These are phyloP conservation scores for Druceiella hillmani DNA, from an alignment of 2,888 invertebrate species.

Conservation along the genomic window DNA sequence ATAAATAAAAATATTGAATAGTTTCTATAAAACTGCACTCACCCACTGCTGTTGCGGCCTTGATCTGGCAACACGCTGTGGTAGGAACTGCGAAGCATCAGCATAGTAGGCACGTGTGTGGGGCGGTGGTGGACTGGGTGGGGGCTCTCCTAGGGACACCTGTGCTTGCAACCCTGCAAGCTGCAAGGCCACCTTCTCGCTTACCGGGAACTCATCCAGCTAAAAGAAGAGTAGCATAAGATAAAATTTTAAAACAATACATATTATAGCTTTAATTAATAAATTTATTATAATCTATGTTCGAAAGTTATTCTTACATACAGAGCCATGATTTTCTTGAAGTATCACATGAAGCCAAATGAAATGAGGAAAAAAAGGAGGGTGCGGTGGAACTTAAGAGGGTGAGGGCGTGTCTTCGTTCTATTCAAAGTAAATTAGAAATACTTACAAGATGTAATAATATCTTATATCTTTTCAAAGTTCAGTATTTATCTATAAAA, in stretches of 20 bases:
- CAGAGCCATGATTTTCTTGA: too few relatives aligned
- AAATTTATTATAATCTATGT: not conserved
- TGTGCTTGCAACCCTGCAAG: slow-evolving; percentile 92
- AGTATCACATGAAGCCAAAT: too few relatives aligned
- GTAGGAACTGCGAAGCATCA: slow-evolving; percentile 86
- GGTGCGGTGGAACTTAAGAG: too few relatives aligned
- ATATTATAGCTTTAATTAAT: not conserved
- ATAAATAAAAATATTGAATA: slow-evolving; percentile 7
- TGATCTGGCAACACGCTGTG: slow-evolving; percentile 73
- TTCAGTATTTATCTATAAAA: too few relatives aligned
- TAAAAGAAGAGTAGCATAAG: slow-evolving; percentile 32
- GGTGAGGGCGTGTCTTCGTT: too few relatives aligned
- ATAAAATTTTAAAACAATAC: not conserved
- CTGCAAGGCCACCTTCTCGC: slow-evolving; percentile 90
- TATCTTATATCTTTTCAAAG: too few relatives aligned
- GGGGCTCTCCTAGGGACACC: slow-evolving; percentile 85
- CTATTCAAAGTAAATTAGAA: too few relatives aligned
- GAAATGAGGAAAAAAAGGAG: too few relatives aligned
- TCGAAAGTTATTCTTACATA: too few relatives aligned
- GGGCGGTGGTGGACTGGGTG: slow-evolving; percentile 62
- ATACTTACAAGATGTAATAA: too few relatives aligned
- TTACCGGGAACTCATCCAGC: slow-evolving; percentile 93
- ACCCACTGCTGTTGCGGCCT: slow-evolving; percentile 82
- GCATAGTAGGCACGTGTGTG: slow-evolving; percentile 81
- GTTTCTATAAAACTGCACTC: slow-evolving; percentile 24